A percentile compares a stretch with the other conserved stretches of the same genome.
Evolutionary conservation across 2,113 vertebrate species (phyloP).

Genomic region (Eptatretus burgeri): DNA sequence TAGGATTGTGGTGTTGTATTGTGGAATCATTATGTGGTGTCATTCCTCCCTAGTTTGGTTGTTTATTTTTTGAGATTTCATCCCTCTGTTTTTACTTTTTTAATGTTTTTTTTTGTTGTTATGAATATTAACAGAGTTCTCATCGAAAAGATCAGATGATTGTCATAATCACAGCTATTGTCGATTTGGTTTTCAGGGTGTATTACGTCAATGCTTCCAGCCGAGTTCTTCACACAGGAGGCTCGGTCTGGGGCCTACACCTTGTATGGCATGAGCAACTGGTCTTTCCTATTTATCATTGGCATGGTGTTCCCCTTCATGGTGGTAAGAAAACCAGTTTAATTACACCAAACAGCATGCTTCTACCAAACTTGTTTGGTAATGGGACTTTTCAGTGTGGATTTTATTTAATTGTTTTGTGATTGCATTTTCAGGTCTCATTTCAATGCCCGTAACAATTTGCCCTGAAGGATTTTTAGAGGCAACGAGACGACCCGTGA

Average conservation of each 20-base stretch:
- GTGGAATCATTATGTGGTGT: too few species aligned
- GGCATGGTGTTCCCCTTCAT: slow-evolving; percentile 33
- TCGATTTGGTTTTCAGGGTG: slow-evolving; percentile 17
- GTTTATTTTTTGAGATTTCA: too few species aligned
- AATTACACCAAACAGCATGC: too few species aligned
- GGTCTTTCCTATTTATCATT: slow-evolving; percentile 25
- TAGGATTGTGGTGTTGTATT: too few species aligned
- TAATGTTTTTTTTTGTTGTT: slow-evolving; percentile 3
- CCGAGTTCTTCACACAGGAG: slow-evolving; percentile 28
- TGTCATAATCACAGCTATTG: not conserved
- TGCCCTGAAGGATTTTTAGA: too few species aligned
- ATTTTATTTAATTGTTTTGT: too few species aligned
- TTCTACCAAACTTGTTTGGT: too few species aligned
- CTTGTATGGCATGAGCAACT: slow-evolving; percentile 20
- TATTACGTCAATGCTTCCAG: slow-evolving; percentile 18
- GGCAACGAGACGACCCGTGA: too few species aligned
- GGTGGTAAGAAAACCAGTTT: slow-evolving; percentile 19
- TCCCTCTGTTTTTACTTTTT: slow-evolving; percentile 19
- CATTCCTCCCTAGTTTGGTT: too few species aligned
- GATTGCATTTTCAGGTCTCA: too few species aligned
- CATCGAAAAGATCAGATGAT: not conserved
- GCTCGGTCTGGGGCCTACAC: slow-evolving; percentile 26
- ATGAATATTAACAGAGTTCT: not conserved
- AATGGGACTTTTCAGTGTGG: too few species aligned
- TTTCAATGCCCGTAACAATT: too few species aligned